Conservation (phyloP, 2,113 vertebrate genomes). For the Tamias sibiricus region DNA sequence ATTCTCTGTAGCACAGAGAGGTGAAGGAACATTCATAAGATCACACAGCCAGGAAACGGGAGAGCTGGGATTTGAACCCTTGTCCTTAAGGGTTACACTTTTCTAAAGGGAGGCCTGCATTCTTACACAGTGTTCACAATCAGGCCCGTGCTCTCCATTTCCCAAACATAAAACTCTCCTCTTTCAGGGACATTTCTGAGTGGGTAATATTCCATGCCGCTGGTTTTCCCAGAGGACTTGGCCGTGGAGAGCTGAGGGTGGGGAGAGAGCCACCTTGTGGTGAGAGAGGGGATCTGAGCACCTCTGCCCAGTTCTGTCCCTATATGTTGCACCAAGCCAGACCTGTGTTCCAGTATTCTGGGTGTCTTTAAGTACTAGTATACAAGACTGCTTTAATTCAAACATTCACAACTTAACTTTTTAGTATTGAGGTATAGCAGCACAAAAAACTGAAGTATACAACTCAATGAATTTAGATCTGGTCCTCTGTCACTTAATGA, state of each 20-base stretch:
- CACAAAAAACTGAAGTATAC: too few relatives aligned
- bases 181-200: not conserved
- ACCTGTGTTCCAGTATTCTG: not conserved
- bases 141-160: not conserved
- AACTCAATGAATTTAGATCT: too few relatives aligned
- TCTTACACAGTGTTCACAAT: too few relatives aligned
- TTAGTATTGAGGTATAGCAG: too few relatives aligned
- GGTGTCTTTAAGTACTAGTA: not conserved
- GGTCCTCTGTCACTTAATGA: too few relatives aligned
- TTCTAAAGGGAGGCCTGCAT: not conserved
- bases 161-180: not conserved
- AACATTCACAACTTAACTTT: not conserved
- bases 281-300: not conserved
- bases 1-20: not conserved
- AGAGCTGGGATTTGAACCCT: not conserved
- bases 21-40: too few relatives aligned
- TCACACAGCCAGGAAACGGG: not conserved
- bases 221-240: not conserved
- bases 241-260: not conserved
- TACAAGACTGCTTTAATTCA: not conserved
- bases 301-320: not conserved
- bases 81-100: not conserved
- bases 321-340: not conserved
- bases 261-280: conserved; percentile 44
- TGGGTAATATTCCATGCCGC: rapidly evolving